Percentiles rank a stretch among this genome's conserved stretches.
Evolutionary conservation across 2,888 invertebrate genomes (phyloP).

Genomic region (Patella ulyssiponensis): DNA sequence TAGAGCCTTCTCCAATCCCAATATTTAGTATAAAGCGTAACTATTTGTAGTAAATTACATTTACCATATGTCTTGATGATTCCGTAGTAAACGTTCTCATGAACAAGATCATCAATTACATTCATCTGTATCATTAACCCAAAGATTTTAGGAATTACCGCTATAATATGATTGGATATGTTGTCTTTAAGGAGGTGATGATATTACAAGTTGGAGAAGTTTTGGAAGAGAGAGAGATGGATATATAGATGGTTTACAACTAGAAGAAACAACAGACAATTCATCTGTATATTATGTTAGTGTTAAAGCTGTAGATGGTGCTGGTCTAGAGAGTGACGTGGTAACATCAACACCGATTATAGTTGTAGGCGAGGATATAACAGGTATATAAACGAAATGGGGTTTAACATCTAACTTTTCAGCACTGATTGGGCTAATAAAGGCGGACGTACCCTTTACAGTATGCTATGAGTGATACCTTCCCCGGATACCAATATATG

Average conservation of each 20-base stretch:
- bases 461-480: neutral
- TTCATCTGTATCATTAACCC: too few species aligned
- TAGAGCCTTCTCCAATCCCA: neutral
- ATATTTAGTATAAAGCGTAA: too few species aligned
- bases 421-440: too few species aligned
- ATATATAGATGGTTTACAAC: slow-evolving; percentile 38
- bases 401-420: too few species aligned
- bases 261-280: slow-evolving; percentile 30
- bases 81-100: too few species aligned
- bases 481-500: too few species aligned
- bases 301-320: slow-evolving; percentile 50
- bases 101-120: too few species aligned
- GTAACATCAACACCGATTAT: slow-evolving; percentile 42
- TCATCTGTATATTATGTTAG: slow-evolving; percentile 54
- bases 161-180: too few species aligned
- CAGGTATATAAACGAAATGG: slow-evolving; percentile 35
- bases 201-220: slow-evolving; percentile 42
- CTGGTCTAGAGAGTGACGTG: slow-evolving; percentile 36
- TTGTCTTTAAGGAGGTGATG: slow-evolving; percentile 25
- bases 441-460: too few species aligned
- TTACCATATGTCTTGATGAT: too few species aligned
- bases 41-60: too few species aligned
- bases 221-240: slow-evolving; percentile 27
- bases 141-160: too few species aligned
- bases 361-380: slow-evolving; percentile 49